phyloP scores from a whole-genome alignment of 2,113 vertebrate species.

The Silurus asotus region DNA sequence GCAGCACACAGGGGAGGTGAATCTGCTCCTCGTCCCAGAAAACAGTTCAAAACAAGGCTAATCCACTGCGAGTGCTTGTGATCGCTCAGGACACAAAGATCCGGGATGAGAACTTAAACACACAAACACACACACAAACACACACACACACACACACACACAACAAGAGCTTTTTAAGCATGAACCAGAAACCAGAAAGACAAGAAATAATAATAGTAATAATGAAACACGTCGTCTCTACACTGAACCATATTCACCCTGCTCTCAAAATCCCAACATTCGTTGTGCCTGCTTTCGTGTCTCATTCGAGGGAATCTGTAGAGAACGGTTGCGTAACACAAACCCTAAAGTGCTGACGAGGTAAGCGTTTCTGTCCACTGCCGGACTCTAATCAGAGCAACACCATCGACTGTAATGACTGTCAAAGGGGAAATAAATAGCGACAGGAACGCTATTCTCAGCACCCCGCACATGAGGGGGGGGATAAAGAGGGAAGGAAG shows the following conservation, averaged over 20 bases:
- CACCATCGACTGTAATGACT: constrained; percentile 35
- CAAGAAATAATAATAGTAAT: not conserved
- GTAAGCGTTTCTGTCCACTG: constrained; percentile 23
- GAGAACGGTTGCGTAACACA: constrained; percentile 30
- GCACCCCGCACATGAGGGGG: not conserved
- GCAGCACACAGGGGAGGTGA: constrained; percentile 30
- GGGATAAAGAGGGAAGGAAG: not conserved
- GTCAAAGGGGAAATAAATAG: constrained; percentile 46
- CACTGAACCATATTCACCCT: constrained; percentile 31
- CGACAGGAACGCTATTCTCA: constrained; percentile 34
- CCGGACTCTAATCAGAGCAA: constrained; percentile 49
- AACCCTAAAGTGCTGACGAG: constrained; percentile 37
- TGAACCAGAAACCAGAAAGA: not conserved
- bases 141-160: not conserved
- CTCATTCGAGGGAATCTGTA: constrained; percentile 32
- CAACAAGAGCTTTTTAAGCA: constrained; percentile 38
- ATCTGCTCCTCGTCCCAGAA: constrained; percentile 45
- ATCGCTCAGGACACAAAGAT: constrained; percentile 54
- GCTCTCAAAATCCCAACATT: constrained; percentile 36
- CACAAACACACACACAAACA: not conserved
- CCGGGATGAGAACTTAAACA: constrained; percentile 49
- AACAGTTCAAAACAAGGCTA: constrained; percentile 54
- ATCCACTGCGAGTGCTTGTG: constrained; percentile 46
- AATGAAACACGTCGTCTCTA: constrained; percentile 40
- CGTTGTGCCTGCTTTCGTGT: constrained; percentile 43